Conservation (phyloP, 2,797 vertebrate species). For the Cheirogaleus major region DNA sequence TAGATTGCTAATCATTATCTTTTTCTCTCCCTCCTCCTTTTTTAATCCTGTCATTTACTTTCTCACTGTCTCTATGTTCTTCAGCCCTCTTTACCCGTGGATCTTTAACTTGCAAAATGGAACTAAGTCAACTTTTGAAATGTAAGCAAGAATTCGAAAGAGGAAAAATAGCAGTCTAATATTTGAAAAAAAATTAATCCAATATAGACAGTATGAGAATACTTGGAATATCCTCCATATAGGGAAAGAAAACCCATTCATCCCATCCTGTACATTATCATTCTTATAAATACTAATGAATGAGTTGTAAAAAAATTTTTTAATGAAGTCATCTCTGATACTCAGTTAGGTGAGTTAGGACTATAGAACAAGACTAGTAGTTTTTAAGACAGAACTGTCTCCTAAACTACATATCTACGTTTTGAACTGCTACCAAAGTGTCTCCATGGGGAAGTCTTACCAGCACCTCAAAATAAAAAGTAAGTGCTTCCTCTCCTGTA, state of each 20-base stretch:
- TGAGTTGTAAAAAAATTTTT: not conserved
- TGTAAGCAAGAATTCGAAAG: not conserved
- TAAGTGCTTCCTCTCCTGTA: not conserved
- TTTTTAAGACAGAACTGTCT: not conserved
- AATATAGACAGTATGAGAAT: not conserved
- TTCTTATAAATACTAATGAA: not conserved
- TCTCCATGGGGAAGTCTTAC: not conserved
- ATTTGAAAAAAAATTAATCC: not conserved
- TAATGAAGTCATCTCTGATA: not conserved
- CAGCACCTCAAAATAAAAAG: not conserved
- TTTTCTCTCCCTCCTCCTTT: not conserved
- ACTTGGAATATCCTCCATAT: not conserved
- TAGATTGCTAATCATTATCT: slow-evolving; percentile 8
- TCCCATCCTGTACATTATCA: not conserved
- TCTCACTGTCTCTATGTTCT: not conserved
- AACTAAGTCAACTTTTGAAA: slow-evolving; percentile 24
- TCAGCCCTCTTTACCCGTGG: not conserved
- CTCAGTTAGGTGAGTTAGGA: not conserved
- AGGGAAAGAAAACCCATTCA: not conserved
- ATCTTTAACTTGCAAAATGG: not conserved
- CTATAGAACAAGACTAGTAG: not conserved
- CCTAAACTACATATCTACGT: not conserved
- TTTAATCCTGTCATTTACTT: not conserved
- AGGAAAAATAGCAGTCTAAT: not conserved
- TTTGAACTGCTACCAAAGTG: not conserved